Base-by-base conservation (phyloP, 2,797 vertebrate genomes). In the Onychomys leucogaster region DNA sequence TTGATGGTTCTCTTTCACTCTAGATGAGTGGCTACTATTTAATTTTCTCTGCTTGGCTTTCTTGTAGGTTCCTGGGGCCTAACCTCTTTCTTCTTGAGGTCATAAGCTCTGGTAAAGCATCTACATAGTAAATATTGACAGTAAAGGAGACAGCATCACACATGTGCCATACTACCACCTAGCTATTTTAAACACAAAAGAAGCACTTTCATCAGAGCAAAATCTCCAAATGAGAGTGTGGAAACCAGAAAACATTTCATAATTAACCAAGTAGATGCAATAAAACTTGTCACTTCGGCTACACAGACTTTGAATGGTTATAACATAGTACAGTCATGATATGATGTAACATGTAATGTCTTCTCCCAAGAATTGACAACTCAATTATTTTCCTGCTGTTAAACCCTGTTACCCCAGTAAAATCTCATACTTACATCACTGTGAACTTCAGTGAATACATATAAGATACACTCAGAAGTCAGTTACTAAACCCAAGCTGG, bases 401-500 rank as follows among this genome's bases (percentile, higher is more conserved):
- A 55, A 94, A 67, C 12, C 78, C 6, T 57, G 19, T 25, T 71
- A 37, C 23, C 29, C 41, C 11, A 41, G n/a, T 2, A 46, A 12
- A 89, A 46, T 8, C 49, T 86, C 71, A 23, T 34, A 46, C 23
- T 61, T 73, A 41, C 23, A 32, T 46, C n/a, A 55, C 34, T 78
- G 37, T 27, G n/a, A 75, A 77, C 57, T 75, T 75, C 34, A 52
- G 21, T 29, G 29, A 86, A 61, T 46, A 5, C 71, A n/a, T 80
- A 23, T 8, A 89, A n/a, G 34, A 59, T 63, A 67, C 41, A 41
- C 13, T 96, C 25, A 88, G 49, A 76, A 69, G 46, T 55, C 0
- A 91, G 41, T 43, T 91, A 57, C 34, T 46, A 76, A 94, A 95
- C 27, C 91, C 94, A 96, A 8, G 49, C 8, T 57, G n/a, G 6